phyloP scores from a whole-genome alignment of 1,140 invertebrate species.

The Procambarus virginalis region DNA sequence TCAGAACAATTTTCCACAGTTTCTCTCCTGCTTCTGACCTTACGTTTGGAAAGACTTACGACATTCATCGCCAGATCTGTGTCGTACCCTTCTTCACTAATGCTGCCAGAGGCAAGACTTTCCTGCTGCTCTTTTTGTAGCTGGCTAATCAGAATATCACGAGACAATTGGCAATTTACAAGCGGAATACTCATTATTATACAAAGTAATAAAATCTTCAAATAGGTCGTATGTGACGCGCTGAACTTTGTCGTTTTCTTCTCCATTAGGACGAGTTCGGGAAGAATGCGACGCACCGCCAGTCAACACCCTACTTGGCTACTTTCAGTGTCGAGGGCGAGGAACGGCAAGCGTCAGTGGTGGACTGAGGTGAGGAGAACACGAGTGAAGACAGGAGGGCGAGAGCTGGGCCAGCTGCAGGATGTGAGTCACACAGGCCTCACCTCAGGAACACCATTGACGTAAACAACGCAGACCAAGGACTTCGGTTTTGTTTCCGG shows the following conservation, averaged over 20 bases:
- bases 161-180: background rate
- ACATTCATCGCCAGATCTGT: background rate
- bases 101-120: background rate
- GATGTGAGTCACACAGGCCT: background rate
- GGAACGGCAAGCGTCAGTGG: background rate
- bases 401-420: background rate
- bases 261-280: background rate
- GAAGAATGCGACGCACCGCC: background rate
- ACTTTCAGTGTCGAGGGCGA: background rate
- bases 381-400: background rate
- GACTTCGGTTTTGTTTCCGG: background rate
- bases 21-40: background rate
- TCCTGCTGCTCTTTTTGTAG: background rate
- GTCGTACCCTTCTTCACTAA: background rate
- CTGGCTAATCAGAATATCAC: background rate
- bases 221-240: background rate
- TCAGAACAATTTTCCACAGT: background rate
- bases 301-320: background rate
- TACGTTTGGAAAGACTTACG: background rate
- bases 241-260: background rate
- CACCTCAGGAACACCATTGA: slow-evolving; percentile 1
- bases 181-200: background rate
- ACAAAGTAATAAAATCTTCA: background rate
- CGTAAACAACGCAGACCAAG: background rate
- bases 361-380: background rate